phyloP scores from a whole-genome alignment of 2,888 invertebrate genomes.

The Diarsia mendica region DNA sequence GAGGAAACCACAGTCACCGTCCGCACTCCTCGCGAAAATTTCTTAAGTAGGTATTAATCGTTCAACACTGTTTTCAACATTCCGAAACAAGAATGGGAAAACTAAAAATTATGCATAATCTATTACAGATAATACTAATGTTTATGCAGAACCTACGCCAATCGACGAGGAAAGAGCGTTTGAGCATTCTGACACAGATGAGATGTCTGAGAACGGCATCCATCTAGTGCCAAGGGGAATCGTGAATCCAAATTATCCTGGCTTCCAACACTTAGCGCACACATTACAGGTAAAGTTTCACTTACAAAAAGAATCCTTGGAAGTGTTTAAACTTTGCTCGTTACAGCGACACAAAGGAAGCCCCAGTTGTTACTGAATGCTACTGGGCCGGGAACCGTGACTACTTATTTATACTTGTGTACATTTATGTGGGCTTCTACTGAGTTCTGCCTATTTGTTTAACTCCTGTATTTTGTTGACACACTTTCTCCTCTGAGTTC shows the following conservation, averaged over 20 bases:
- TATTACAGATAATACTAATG: conserved; percentile 76
- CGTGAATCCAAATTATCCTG: conserved; percentile 95
- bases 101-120: neutral
- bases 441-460: conserved; percentile 17
- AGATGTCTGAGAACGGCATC: conserved; percentile 85
- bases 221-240: conserved; percentile 92
- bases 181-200: conserved; percentile 90
- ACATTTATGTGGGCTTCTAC: conserved; percentile 26
- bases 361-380: conserved; percentile 74
- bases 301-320: conserved; percentile 70
- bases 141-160: conserved; percentile 81
- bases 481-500: conserved; percentile 7
- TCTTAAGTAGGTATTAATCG: conserved; percentile 68
- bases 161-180: conserved; percentile 89
- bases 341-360: conserved; percentile 72
- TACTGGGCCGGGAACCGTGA: conserved; percentile 40
- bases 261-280: conserved; percentile 95
- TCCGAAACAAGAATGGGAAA: neutral
- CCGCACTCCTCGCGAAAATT: conserved; percentile 66
- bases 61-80: neutral
- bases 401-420: conserved; percentile 35
- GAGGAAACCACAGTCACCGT: conserved; percentile 70
- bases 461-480: conserved; percentile 18
- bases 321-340: conserved; percentile 71
- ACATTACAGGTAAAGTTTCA: conserved; percentile 89